phyloP scores from a whole-genome alignment of 2,888 invertebrate genomes.

The Caenorhabditis becei region DNA sequence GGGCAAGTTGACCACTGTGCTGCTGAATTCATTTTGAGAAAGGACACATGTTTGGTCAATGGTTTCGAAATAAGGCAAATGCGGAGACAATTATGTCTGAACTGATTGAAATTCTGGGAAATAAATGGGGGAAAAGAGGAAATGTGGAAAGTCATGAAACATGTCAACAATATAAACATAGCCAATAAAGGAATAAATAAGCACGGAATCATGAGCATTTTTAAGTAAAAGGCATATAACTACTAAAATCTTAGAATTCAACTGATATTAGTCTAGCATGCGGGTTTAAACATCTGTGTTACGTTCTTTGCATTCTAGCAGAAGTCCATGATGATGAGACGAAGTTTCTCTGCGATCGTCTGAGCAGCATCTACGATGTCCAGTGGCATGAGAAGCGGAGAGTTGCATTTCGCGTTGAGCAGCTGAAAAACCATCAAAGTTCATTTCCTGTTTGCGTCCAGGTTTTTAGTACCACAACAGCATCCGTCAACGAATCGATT shows the following conservation, averaged over 20 bases:
- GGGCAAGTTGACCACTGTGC: conserved; percentile 34
- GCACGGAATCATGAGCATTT: neutral
- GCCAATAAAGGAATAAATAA: conserved; percentile 16
- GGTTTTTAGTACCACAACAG: conserved; percentile 40
- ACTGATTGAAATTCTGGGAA: neutral
- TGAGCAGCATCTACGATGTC: conserved; percentile 52
- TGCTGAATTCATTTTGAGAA: neutral
- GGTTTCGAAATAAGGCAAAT: conserved; percentile 13
- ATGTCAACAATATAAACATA: conserved; percentile 34
- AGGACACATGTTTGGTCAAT: conserved; percentile 9
- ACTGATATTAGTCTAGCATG: neutral
- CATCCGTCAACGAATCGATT: conserved; percentile 43
- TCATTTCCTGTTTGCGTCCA: neutral
- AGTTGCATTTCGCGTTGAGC: conserved; percentile 60
- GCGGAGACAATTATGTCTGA: neutral
- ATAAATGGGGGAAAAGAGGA: neutral
- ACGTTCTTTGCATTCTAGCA: conserved; percentile 4
- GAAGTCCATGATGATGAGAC: conserved; percentile 42
- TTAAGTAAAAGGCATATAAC: neutral
- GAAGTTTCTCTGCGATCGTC: conserved; percentile 50
- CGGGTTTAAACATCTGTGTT: neutral
- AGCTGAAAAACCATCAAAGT: conserved; percentile 39
- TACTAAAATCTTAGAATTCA: neutral
- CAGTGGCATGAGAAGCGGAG: conserved; percentile 19
- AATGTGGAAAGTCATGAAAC: conserved; percentile 44